Conservation (phyloP, 2,888 invertebrate genomes). For the Aquatica leii region DNA sequence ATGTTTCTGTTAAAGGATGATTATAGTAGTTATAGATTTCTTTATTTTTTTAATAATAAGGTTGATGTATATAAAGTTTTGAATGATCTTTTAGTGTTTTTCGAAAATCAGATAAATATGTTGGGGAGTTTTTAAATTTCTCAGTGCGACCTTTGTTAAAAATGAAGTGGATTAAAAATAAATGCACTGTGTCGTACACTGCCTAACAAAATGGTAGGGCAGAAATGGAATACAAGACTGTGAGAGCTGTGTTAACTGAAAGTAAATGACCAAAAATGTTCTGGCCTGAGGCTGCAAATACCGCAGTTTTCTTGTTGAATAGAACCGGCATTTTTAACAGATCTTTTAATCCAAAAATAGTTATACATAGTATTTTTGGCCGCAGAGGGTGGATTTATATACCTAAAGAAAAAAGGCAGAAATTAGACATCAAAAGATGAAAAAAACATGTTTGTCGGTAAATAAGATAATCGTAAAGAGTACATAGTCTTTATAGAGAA, state of each 20-base stretch:
- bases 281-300: conserved; percentile 53
- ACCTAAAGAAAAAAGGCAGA: conserved; percentile 6
- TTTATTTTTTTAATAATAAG: conserved; percentile 40
- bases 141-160: conserved; percentile 37
- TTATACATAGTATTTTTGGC: neutral
- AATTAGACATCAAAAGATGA: neutral
- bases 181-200: neutral
- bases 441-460: neutral
- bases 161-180: conserved; percentile 45
- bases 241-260: conserved; percentile 42
- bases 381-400: neutral
- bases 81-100: conserved; percentile 26
- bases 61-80: conserved; percentile 32
- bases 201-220: conserved; percentile 53
- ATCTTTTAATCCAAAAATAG: neutral
- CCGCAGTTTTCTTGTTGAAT: conserved; percentile 39
- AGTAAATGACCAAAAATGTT: conserved; percentile 38
- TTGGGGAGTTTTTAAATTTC: conserved; percentile 47
- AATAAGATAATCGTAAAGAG: neutral
- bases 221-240: conserved; percentile 51
- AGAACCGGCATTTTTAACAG: conserved; percentile 47
- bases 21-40: conserved; percentile 12
- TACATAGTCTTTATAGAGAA: neutral
- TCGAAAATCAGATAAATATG: conserved; percentile 33
- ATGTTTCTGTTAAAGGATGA: conserved; percentile 3